Evolutionary conservation across 2,797 vertebrate genomes (phyloP).

Genomic region (Chiroxiphia lanceolata): DNA sequence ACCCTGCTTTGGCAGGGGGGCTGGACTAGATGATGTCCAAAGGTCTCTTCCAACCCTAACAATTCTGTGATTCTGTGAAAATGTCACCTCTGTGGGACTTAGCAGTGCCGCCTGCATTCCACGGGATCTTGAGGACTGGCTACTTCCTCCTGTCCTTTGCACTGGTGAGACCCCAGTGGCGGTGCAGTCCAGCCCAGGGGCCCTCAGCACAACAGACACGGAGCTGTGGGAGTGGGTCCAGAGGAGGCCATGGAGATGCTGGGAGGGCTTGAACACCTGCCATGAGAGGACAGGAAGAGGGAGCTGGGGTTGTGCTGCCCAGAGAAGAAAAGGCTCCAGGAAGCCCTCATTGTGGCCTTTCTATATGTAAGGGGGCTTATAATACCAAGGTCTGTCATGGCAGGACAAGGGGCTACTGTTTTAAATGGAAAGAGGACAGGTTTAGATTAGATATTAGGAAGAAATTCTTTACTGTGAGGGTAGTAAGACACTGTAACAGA

Average conservation of each 20-base stretch:
- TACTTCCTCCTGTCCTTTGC: rapidly evolving
- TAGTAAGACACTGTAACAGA: neutral
- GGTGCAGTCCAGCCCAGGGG: neutral
- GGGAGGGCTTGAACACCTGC: neutral
- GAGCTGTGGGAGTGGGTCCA: neutral
- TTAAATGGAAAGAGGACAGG: neutral
- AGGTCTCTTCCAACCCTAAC: neutral
- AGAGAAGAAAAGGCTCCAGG: rapidly evolving
- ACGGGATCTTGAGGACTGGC: too few relatives aligned
- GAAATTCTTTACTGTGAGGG: neutral
- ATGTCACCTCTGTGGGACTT: rapidly evolving
- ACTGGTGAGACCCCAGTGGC: neutral
- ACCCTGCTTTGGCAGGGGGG: too few relatives aligned
- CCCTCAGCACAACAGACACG: neutral
- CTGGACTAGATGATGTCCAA: neutral
- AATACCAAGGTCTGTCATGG: rapidly evolving
- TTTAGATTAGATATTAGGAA: neutral
- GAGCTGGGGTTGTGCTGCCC: neutral
- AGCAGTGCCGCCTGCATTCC: neutral
- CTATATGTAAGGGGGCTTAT: neutral
- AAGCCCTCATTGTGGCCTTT: neutral
- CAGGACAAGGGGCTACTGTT: neutral
- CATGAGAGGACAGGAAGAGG: too few relatives aligned
- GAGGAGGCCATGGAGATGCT: neutral
- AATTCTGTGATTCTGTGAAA: neutral